A percentile compares a stretch with the other conserved stretches of the same genome.
These are phyloP conservation scores for Cryptotis parvus DNA, from an alignment of 2,113 vertebrate genomes.

Conservation along the genomic window DNA sequence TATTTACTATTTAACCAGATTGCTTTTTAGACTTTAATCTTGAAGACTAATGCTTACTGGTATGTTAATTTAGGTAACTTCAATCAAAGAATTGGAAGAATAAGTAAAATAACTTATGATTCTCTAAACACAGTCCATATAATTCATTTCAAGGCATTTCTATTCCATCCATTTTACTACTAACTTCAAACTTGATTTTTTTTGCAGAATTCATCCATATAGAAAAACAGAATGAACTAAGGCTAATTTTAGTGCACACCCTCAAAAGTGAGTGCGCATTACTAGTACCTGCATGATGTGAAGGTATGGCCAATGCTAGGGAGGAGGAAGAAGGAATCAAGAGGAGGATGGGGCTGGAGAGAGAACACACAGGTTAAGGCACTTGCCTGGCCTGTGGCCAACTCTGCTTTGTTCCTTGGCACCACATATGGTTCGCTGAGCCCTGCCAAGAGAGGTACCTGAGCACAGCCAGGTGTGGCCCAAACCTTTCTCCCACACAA, in stretches of 20 bases:
- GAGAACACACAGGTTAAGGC: no score
- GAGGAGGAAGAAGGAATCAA: neutral
- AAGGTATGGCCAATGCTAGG: neutral
- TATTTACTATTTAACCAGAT: neutral
- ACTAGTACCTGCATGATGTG: neutral
- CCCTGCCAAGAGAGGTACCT: no score
- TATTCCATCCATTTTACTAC: neutral
- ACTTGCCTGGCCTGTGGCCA: no score
- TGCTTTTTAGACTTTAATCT: neutral
- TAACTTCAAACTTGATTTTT: neutral
- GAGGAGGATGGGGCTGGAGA: neutral
- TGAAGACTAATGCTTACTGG: neutral
- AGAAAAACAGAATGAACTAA: neutral
- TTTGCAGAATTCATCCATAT: no score
- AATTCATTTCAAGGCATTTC: neutral
- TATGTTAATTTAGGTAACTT: slow-evolving; percentile 28
- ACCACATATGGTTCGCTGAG: no score
- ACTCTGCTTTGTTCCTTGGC: no score
- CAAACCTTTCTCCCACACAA: no score
- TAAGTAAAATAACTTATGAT: neutral
- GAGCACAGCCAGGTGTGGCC: no score
- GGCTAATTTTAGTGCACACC: neutral
- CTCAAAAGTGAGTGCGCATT: neutral
- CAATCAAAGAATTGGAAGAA: slow-evolving; percentile 3
- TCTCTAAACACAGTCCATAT: neutral